A percentile compares a stretch with the other conserved stretches of the same genome.
Evolutionary conservation across 2,888 invertebrate genomes (phyloP).

Genomic region (Spisula subtruncata): DNA sequence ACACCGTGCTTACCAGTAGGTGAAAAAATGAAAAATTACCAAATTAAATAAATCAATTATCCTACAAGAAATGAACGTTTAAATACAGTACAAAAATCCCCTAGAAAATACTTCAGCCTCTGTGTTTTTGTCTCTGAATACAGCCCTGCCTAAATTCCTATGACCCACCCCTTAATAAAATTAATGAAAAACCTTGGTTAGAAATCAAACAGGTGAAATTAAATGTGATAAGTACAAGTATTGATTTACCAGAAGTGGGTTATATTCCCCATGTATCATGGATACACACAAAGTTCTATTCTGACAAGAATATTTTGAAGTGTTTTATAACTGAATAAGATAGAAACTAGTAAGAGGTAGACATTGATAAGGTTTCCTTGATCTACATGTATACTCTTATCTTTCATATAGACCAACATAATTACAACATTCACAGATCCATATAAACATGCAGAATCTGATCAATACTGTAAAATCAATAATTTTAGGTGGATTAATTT

Average conservation of each 20-base stretch:
- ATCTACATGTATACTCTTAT: not conserved
- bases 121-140: not conserved
- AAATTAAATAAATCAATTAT: too few relatives aligned
- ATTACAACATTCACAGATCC: not conserved
- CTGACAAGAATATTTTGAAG: not conserved
- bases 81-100: not conserved
- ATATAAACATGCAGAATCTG: constrained; percentile 1
- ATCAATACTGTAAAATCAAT: not conserved
- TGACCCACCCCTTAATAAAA: too few relatives aligned
- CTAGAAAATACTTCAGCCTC: not conserved
- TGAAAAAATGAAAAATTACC: too few relatives aligned
- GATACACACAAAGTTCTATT: not conserved
- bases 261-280: not conserved
- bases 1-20: too few relatives aligned
- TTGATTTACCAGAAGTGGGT: not conserved
- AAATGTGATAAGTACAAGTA: not conserved
- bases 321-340: not conserved
- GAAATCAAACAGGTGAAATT: not conserved
- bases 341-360: not conserved
- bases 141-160: too few relatives aligned
- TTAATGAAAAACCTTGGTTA: too few relatives aligned
- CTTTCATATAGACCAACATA: not conserved
- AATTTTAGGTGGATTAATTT: not conserved
- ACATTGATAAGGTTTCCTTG: not conserved
- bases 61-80: too few relatives aligned